These are phyloP conservation scores for Metaphire vulgaris DNA, from an alignment of 1,140 invertebrate genomes.

Conservation along the genomic window DNA sequence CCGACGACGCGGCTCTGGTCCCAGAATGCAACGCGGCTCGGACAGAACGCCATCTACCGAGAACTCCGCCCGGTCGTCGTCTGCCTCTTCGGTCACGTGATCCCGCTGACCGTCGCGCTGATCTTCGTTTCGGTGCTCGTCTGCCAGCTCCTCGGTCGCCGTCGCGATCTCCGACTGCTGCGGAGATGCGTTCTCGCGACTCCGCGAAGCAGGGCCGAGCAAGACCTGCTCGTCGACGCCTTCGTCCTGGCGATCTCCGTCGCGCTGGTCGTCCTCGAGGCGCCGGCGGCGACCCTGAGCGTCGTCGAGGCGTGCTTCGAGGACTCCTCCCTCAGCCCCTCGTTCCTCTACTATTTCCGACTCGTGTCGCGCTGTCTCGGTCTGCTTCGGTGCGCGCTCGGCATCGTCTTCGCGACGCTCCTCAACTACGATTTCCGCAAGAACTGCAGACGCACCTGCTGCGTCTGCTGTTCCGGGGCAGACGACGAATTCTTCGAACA, in stretches of 20 bases:
- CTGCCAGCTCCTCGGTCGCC: background rate
- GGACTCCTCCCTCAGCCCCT: background rate
- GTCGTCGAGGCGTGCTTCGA: background rate
- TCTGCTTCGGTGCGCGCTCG: background rate
- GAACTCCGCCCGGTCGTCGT: background rate
- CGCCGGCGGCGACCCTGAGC: background rate
- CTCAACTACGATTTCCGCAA: background rate
- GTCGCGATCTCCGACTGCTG: too few relatives aligned
- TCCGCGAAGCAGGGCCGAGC: background rate
- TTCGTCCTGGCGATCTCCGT: background rate
- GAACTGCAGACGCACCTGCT: background rate
- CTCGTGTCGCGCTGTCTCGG: background rate
- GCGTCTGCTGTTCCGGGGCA: background rate
- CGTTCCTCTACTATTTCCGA: background rate
- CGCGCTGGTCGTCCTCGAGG: background rate
- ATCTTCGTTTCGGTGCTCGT: background rate
- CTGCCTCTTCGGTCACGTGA: background rate
- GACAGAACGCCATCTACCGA: background rate
- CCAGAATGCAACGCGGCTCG: background rate
- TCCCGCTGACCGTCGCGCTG: background rate
- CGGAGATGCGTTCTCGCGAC: background rate
- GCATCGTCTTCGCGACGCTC: background rate
- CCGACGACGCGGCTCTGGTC: background rate
- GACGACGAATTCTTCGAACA: background rate
- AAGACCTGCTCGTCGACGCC: background rate